A percentile compares a stretch with the other conserved stretches of the same genome.
Conservation (phyloP, 2,888 invertebrate species). For the Eretmocerus hayati region DNA sequence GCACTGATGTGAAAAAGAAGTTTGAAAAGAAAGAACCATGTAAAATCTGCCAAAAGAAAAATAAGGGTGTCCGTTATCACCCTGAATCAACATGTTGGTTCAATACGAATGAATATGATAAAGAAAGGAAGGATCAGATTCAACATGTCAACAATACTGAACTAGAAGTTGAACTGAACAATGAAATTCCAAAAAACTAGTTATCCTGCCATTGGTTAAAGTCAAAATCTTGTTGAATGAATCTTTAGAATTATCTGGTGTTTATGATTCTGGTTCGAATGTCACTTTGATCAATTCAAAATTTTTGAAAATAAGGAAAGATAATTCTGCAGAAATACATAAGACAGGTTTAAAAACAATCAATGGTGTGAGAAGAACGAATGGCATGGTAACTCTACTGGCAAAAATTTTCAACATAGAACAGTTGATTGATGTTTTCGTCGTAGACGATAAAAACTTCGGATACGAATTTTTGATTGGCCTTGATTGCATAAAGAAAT, state of each 20-base stretch:
- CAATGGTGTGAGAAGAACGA: slow-evolving; percentile 8
- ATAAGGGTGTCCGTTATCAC: slow-evolving; percentile 24
- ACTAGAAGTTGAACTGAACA: slow-evolving; percentile 18
- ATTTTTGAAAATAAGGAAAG: slow-evolving; percentile 14
- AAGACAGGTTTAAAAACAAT: slow-evolving; percentile 2
- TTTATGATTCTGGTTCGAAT: slow-evolving; percentile 28
- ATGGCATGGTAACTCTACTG: slow-evolving; percentile 7
- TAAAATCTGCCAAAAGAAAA: no score
- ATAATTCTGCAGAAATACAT: slow-evolving; percentile 1
- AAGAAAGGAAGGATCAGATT: slow-evolving; percentile 7
- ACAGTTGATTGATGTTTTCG: background rate
- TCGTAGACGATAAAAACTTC: slow-evolving; percentile 18
- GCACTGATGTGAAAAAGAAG: no score
- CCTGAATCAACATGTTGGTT: slow-evolving; percentile 26
- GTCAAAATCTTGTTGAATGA: slow-evolving; percentile 23
- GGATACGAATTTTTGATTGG: slow-evolving; percentile 26
- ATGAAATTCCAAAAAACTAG: slow-evolving; percentile 25
- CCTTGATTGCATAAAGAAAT: slow-evolving; percentile 23
- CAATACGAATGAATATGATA: slow-evolving; percentile 16
- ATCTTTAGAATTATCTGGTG: slow-evolving; percentile 13
- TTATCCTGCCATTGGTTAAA: slow-evolving; percentile 24
- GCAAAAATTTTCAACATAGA: slow-evolving; percentile 15
- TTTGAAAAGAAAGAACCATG: background rate
- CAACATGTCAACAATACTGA: slow-evolving; percentile 22
- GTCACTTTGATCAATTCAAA: slow-evolving; percentile 25